Conservation (phyloP, 2,888 invertebrate species). For the Ochlodes sylvanus region DNA sequence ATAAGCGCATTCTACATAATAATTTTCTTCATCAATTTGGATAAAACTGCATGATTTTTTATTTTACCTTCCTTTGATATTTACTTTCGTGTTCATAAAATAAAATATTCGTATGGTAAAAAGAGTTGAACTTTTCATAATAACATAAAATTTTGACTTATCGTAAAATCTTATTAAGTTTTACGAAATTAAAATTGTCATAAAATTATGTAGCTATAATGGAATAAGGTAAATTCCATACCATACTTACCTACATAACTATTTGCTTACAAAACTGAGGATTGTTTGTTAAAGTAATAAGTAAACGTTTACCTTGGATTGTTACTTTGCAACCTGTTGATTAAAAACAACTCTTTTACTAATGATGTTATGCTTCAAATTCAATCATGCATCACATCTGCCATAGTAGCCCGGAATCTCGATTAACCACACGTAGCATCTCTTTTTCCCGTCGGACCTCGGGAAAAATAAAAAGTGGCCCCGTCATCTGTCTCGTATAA, state of each 20-base stretch:
- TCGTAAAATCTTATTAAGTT: no score
- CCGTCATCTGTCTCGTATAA: constrained; percentile 54
- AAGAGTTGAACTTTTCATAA: no score
- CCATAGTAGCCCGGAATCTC: constrained; percentile 24
- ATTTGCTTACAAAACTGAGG: background rate
- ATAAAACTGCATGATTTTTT: background rate
- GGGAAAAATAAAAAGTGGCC: constrained; percentile 38
- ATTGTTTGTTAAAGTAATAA: background rate
- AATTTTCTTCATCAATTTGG: background rate
- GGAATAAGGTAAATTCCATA: no score
- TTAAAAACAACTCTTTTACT: background rate
- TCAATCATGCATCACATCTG: background rate
- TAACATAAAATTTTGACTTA: no score
- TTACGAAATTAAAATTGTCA: no score
- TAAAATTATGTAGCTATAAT: no score
- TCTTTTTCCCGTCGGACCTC: constrained; percentile 37
- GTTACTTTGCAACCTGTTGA: background rate
- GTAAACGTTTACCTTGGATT: background rate
- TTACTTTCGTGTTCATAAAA: no score
- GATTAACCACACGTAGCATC: constrained; percentile 23
- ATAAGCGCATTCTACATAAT: background rate
- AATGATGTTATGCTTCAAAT: background rate
- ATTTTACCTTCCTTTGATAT: no score
- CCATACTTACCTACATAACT: no score
- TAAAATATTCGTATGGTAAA: no score